Conservation (phyloP, 2,888 invertebrate genomes). For the Eilema griseolum region DNA sequence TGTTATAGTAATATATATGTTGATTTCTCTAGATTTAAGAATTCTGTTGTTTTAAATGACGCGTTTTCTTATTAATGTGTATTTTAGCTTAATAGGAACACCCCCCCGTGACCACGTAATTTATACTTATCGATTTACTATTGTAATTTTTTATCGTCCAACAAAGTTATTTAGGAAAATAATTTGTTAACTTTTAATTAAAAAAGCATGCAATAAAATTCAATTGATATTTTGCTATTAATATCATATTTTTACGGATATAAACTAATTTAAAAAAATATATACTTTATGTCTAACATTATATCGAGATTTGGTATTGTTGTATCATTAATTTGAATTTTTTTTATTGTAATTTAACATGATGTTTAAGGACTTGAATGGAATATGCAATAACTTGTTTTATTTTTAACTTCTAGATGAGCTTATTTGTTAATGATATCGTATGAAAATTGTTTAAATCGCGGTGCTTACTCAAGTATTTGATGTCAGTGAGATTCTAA, state of each 20-base stretch:
- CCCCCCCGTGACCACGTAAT: constrained; percentile 50
- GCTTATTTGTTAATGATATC: constrained; percentile 54
- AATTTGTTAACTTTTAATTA: constrained; percentile 77
- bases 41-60: constrained; percentile 75
- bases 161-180: constrained; percentile 73
- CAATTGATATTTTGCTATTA: constrained; percentile 82
- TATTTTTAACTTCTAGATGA: constrained; percentile 57
- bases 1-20: constrained; percentile 87
- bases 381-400: constrained; percentile 71
- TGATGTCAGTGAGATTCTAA: constrained; percentile 33
- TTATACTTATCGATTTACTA: constrained; percentile 52
- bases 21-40: constrained; percentile 83
- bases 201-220: constrained; percentile 83
- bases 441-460: constrained; percentile 50
- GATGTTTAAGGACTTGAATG: constrained; percentile 63
- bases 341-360: constrained; percentile 73
- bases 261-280: constrained; percentile 49
- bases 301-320: constrained; percentile 73
- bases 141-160: constrained; percentile 67
- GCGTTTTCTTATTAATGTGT: constrained; percentile 64
- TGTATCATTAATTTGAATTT: constrained; percentile 71
- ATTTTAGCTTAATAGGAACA: constrained; percentile 47
- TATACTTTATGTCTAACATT: constrained; percentile 75
- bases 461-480: constrained; percentile 48
- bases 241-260: constrained; percentile 62